Base-by-base conservation (phyloP, 1,140 invertebrate species). In the Brachionus calyciflorus region DNA sequence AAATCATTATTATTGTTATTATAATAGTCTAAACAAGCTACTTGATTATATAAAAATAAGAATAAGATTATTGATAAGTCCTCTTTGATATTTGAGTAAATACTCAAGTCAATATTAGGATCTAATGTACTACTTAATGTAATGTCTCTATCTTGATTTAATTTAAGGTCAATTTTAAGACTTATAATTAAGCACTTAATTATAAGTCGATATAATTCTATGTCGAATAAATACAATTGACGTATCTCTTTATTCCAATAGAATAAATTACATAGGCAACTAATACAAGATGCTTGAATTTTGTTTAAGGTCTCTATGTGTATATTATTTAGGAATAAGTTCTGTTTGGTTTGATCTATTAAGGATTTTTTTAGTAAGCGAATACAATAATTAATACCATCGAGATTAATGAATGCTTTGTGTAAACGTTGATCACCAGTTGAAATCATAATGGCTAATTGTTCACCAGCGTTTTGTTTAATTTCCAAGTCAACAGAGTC, bases 161-260 rank as follows among this genome's bases (percentile, higher is more conserved):
- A 17, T 37, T 60, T 60, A 9, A 60, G 37, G 6, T 60, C 55
- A 14, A 60, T 60, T 44, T 44, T 65, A 24, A 65, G 30, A n/a
- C 60, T 44, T 24, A 65, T 65, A 21, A 65, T 6, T 37, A 65
- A 65, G 14, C 37, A 65, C 44, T 65, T 65, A 10, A 44, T 44
- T 14, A 65, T 65, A 3, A 65, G 19, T 10, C 60, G 60, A 28
- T 65, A 65, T 2, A 65, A 24, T 44, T 65, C 60, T 30, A 65
- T 65, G 19, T 65, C 60, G 41, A 65, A 65, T 24, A 65, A 24
- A 65, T 65, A 65, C 9, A 41, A 24, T 37, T 65, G 60, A 14
- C 60, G 37, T 65, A 65, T 44, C 14, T 65, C 60, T 65, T 65
- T 65, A 14, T 55, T 51, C 69, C 69, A 73, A 41, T 73, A 73